Evolutionary conservation across 2,797 vertebrate species (phyloP), one percentile per base, ranked within the genome.

Genomic region (Notamacropus eugenii): DNA sequence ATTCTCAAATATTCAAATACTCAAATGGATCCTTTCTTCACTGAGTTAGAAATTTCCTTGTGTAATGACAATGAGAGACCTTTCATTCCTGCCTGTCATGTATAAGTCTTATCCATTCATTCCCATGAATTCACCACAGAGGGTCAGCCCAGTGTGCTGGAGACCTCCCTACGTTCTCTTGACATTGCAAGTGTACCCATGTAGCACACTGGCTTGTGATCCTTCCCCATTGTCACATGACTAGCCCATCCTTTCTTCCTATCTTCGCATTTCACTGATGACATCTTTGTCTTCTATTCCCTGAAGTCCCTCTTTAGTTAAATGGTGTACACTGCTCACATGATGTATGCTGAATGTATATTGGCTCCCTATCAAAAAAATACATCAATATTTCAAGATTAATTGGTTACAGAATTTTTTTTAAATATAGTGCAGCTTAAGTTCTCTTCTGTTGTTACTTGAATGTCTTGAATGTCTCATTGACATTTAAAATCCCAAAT

Each of bases 311-410:
- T 93, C 22, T 91, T 3, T 55, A 91, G 94, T 93, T 31, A 94
- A 62, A 34, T 24, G 5, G 31, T 96, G 90, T 91, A 16, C 50
- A 14, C 19, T 90, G 91, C 95, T 95, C 46, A 93, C 92, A 90
- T 82, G 93, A 96, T 95, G 54, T 93, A 91, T 82, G 92, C 93
- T 91, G 94, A 97, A 92, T 27, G 57, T 58, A 92, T 94, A 27
- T 94, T 95, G 95, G 90, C 59, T 94, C 9, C 9, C 55, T 95
- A 59, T 93, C n/a, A 93, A 93, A 95, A 55, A 97, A 97, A 92
- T 94, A 95, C 62, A 92, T 54, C 95, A 55, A 13, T 6, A 93
- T 93, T 93, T 96, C 52, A 91, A 91, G 3, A 5, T 96, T 94
- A 91, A 14, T 16, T 31, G 95, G 94, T 90, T 31, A 57, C 29